Base-by-base conservation (phyloP, 2,888 invertebrate species). In the Synanthedon myopaeformis region DNA sequence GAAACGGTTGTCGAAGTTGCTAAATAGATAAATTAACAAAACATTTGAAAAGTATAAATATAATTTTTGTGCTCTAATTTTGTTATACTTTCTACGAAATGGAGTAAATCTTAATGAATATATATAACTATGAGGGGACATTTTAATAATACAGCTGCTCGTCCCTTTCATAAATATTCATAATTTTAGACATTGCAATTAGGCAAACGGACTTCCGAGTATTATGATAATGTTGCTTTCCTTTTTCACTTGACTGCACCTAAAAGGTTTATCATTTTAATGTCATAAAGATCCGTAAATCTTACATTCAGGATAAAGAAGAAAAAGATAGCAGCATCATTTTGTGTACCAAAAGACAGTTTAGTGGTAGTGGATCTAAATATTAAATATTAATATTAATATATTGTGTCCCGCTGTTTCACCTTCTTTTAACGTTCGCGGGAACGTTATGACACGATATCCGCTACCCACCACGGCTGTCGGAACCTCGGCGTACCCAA, bases 131-230 rank as follows among this genome's bases (percentile, higher is more conserved):
- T 8, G 10, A 5, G 5, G 5, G 5, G 5, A 45, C 45, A 45
- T 45, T 49, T 49, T 14, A 17, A 49, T 19, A 19, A 12, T 23
- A 12, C 19, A 49, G 17, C 17, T 23, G 51, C 14, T 28, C 53
- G 49, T 50, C 48, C n/a, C 41, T 14, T 51, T 58, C 59, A 67
- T 69, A 66, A 70, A 73, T 74, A 73, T 74, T 72, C 68, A 74
- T 66, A 53, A 57, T 56, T 57, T 60, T 64, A 59, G 64, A 54
- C 66, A 63, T 58, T 64, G 70, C 70, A 72, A 73, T 74, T 73
- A 72, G 66, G 67, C 64, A 67, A 70, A 72, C 69, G 70, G 70
- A 69, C 69, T 70, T 67, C 66, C 58, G 60, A 64, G 66, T 59
- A 62, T 67, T 71, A 71, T 72, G 72, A 52, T 68, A 70, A 73